Base-by-base conservation (phyloP, 2,797 vertebrate genomes). In the Coendou prehensilis region DNA sequence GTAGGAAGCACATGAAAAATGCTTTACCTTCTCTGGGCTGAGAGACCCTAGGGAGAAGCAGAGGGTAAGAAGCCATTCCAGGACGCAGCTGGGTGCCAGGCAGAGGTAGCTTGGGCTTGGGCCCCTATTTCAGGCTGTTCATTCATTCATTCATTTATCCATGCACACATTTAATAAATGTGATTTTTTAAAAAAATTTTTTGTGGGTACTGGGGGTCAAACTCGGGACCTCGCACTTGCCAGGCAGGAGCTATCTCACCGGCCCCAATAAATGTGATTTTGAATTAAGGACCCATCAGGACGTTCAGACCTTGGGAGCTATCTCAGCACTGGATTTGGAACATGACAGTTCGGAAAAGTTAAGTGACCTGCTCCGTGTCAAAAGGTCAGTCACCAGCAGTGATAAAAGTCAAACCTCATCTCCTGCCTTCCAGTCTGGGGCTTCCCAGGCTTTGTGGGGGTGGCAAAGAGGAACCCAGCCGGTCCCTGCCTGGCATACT, bases 1-100 rank as follows among this genome's bases (percentile, higher is more conserved):
- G 71, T 64, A 67, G 75, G 79, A 76, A 93, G 61, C 26, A 10
- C 37, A 92, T 90, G 73, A 20, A 96, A 73, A 84, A 90, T 9
- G 92, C 57, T 86, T 50, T 87, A 52, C 59, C 63, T 87, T 76
- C 91, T 73, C 63, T 0, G 1, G 50, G 37, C 84, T 85, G 69
- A 73, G 56, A 33, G 45, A 86, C 82, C 56, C 47, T 61, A 17
- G 20, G 59, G 50, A 83, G 45, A 14, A 59, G 78, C 63, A 86
- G 76, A 59, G n/a, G 22, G 15, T 33, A 33, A 61, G 52, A 82
- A 63, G 37, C n/a, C 57, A n/a, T 92, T 28, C 3, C 0, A 50
- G 45, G 26, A 63, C 15, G 69, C 47, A 14, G 37, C n/a, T 50
- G 30, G 59, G 67, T 23, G 1, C 33, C 37, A 37, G 45, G 64